Percentiles rank a stretch among this genome's conserved stretches.
Evolutionary conservation across 2,888 invertebrate genomes (phyloP).

Genomic region (Mystacides longicornis): DNA sequence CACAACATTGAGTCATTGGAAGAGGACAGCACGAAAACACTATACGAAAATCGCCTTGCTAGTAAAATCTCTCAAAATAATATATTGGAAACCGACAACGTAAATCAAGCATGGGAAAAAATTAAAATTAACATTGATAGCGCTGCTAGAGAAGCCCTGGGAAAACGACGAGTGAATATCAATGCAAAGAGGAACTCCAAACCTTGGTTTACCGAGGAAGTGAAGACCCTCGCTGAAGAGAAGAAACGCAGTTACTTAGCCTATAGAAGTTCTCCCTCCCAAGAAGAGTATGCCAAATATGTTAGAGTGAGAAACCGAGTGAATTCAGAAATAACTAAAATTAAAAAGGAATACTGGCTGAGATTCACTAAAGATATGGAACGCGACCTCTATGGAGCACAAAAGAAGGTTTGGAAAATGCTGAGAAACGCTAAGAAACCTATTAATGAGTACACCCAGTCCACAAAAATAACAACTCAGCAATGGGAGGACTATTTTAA

Average conservation of each 20-base stretch:
- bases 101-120: conserved; percentile 1
- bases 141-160: conserved; percentile 1
- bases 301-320: not conserved
- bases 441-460: too few species aligned
- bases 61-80: conserved; percentile 12
- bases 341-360: not conserved
- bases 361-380: not conserved
- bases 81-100: conserved; percentile 7
- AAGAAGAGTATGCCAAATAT: not conserved
- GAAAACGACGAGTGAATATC: conserved; percentile 5
- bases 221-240: conserved; percentile 5
- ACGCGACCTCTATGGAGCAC: too few species aligned
- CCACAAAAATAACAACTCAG: too few species aligned
- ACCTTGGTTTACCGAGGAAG: conserved; percentile 16
- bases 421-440: too few species aligned
- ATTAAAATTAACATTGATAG: not conserved
- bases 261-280: not conserved
- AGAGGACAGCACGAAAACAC: conserved; percentile 9
- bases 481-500: too few species aligned
- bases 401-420: too few species aligned
- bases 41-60: conserved; percentile 4
- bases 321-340: not conserved
- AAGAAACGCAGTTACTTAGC: not conserved
- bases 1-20: conserved; percentile 14
- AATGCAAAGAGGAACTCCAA: conserved; percentile 10